Conservation (phyloP, 2,888 invertebrate species). For the Chrysomela aeneicollis region DNA sequence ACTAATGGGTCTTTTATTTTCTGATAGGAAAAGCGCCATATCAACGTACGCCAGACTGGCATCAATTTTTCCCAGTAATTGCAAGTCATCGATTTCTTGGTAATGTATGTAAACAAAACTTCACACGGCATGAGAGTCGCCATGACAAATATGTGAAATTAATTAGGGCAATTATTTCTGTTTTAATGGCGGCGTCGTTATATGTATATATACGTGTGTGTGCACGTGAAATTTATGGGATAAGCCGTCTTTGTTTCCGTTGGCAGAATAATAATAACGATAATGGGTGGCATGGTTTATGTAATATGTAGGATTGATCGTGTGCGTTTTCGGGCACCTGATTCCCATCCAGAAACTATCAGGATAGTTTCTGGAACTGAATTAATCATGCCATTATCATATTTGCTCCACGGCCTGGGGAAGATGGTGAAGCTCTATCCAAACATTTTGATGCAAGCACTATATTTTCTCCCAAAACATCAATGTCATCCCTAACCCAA, state of each 20-base stretch:
- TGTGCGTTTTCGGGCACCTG: too few species aligned
- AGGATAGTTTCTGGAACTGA: too few species aligned
- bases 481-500: too few species aligned
- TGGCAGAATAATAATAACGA: conserved; percentile 6
- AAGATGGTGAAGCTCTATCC: too few species aligned
- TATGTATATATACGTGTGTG: conserved; percentile 21
- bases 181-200: conserved; percentile 21
- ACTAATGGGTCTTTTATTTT: too few species aligned
- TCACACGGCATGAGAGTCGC: conserved; percentile 13
- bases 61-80: conserved; percentile 16
- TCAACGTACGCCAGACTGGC: too few species aligned
- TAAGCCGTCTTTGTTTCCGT: conserved; percentile 20
- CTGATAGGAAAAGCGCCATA: too few species aligned
- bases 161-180: conserved; percentile 30
- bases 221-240: conserved; percentile 21
- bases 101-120: conserved; percentile 28
- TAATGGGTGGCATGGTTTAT: not conserved
- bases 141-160: conserved; percentile 29
- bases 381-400: too few species aligned
- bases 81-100: conserved; percentile 23
- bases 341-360: too few species aligned
- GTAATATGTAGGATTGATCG: not conserved
- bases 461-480: too few species aligned
- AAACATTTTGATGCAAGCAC: too few species aligned
- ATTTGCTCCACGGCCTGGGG: too few species aligned